These are phyloP conservation scores for Anolis carolinensis DNA, from an alignment of 2,113 vertebrate species.

Conservation along the genomic window DNA sequence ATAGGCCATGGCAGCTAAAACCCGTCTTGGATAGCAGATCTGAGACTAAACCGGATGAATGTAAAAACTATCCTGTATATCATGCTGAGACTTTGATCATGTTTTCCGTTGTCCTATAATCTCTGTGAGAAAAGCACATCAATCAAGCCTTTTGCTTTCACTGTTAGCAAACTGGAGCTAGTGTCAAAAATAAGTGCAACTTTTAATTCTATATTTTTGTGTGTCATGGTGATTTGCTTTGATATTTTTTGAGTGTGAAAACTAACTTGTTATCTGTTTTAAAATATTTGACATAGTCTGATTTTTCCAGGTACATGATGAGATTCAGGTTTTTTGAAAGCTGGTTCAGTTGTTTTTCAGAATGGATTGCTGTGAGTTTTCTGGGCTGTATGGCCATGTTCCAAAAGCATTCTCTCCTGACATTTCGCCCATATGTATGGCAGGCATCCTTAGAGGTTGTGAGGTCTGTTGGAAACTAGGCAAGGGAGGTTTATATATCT, in stretches of 20 bases:
- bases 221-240: slow-evolving; percentile 26
- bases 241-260: slow-evolving; percentile 5
- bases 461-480: too few species aligned
- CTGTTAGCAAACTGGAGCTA: slow-evolving; percentile 19
- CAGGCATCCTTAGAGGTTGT: too few species aligned
- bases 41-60: slow-evolving; percentile 16
- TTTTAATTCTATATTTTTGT: slow-evolving; percentile 4
- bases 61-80: slow-evolving; percentile 29
- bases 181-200: slow-evolving; percentile 25
- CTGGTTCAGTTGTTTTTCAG: rapidly evolving
- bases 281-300: neutral
- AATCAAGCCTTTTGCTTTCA: slow-evolving; percentile 8
- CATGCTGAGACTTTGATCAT: slow-evolving; percentile 27
- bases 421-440: too few species aligned
- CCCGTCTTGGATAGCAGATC: neutral
- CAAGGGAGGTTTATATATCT: too few species aligned
- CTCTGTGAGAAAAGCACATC: slow-evolving; percentile 57
- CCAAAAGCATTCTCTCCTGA: too few species aligned
- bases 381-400: too few species aligned
- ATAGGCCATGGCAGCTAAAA: slow-evolving; percentile 13
- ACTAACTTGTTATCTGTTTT: slow-evolving; percentile 16
- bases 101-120: slow-evolving; percentile 22
- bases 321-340: slow-evolving; percentile 1
- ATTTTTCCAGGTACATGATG: neutral
- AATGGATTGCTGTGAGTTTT: too few species aligned